Conservation (phyloP, 2,888 invertebrate genomes). For the Elgonia sp. region DNA sequence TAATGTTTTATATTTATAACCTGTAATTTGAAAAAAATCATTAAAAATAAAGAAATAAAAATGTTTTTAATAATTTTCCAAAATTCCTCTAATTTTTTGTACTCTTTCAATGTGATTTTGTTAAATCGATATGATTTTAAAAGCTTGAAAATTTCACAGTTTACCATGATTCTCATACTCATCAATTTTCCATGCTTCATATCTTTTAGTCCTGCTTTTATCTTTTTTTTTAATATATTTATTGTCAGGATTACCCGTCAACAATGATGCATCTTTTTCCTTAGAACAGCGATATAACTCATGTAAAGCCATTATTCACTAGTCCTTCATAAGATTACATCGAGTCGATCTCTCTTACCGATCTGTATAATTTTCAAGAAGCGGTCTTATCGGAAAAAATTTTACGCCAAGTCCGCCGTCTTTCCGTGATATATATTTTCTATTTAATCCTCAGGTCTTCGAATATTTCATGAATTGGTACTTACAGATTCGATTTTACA, state of each 20-base stretch:
- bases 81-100: no score
- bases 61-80: no score
- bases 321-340: conserved; percentile 64
- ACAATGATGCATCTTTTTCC: conserved; percentile 71
- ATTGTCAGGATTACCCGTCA: conserved; percentile 77
- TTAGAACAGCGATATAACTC: conserved; percentile 71
- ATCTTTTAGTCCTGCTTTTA: conserved; percentile 41
- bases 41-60: no score
- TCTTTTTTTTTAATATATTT: conserved; percentile 71
- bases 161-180: neutral
- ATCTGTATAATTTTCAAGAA: conserved; percentile 71
- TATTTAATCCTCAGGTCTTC: conserved; percentile 46
- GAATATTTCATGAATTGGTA: conserved; percentile 51
- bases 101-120: no score
- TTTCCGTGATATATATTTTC: conserved; percentile 54
- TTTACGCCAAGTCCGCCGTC: conserved; percentile 43
- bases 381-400: conserved; percentile 60
- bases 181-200: conserved; percentile 78
- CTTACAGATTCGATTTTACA: conserved; percentile 41
- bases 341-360: conserved; percentile 56
- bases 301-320: conserved; percentile 74
- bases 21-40: no score
- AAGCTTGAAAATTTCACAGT: neutral
- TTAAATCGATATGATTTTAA: neutral
- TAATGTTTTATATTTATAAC: no score